Evolutionary conservation across 2,113 vertebrate species (phyloP), one percentile per base, ranked within the genome.

Genomic region (Anas platyrhynchos): DNA sequence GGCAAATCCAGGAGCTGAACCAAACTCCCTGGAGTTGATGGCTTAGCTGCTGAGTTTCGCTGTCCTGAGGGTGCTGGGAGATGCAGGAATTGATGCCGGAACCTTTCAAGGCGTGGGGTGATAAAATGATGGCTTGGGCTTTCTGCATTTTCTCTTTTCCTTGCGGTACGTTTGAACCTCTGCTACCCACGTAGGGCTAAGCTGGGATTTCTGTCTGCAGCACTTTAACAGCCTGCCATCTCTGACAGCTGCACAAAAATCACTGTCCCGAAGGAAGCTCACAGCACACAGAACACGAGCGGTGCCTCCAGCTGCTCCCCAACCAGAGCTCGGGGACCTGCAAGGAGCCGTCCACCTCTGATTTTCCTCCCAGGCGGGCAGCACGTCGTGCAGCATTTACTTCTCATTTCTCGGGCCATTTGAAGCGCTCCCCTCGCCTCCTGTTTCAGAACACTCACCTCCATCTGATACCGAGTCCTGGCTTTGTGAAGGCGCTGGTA

Each of bases 141-240:
- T 32, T 26, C 48, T 21, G 16, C 17, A 0, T 23, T 38, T 74
- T 62, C 23, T 26, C 13, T 31, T 52, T 69, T 16, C 20, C 21
- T 0, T 11, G 36, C 25, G 62, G 6, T 13, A 1, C n/a, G 22
- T 74, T 52, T 74, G 79, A 63, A 63, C 43, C 41, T 34, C 36
- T 21, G 6, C 22, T 38, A 13, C 22, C 20, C 9, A 2, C 18
- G 25, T 3, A 61, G 84, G 54, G 22, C 50, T 34, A 27, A 46
- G 63, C 66, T 43, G 26, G 46, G 56, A 10, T 23, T 52, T 77
- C 32, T 71, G 32, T 32, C 55, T 66, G 63, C 80, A 56, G 83
- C 7, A 0, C 44, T 73, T 41, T 7, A 23, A 65, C 86, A 41
- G 17, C 2, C 0, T 0, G 7, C 11, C 7, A 2, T 32, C 75